These are phyloP conservation scores for Plodia interpunctella DNA, from an alignment of 1,140 invertebrate species.

Conservation along the genomic window DNA sequence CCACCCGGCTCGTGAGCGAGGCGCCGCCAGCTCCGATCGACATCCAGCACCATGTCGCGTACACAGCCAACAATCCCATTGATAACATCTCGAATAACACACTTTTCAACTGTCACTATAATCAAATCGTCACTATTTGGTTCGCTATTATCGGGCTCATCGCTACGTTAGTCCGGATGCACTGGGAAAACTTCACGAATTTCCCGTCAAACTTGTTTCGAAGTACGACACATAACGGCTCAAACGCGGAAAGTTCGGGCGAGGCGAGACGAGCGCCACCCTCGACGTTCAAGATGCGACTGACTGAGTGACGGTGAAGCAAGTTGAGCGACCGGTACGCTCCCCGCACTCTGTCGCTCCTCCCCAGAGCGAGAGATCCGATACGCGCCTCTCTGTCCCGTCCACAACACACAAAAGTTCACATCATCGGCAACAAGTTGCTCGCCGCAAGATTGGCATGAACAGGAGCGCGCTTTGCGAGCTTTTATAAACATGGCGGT, in stretches of 20 bases:
- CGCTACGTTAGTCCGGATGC: constrained; percentile 54
- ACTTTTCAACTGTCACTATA: constrained; percentile 63
- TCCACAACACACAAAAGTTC: constrained; percentile 50
- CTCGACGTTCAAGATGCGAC: constrained; percentile 49
- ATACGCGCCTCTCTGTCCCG: constrained; percentile 44
- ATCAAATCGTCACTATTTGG: constrained; percentile 62
- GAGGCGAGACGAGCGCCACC: constrained; percentile 36
- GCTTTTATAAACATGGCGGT: constrained; percentile 74
- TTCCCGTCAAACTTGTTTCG: constrained; percentile 76
- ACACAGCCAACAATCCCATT: constrained; percentile 63
- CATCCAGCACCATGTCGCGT: constrained; percentile 54
- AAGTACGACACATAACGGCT: constrained; percentile 67
- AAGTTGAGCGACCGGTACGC: constrained; percentile 60
- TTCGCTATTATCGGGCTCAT: constrained; percentile 59
- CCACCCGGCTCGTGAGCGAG: constrained; percentile 70
- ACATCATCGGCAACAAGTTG: constrained; percentile 74
- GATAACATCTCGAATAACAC: constrained; percentile 60
- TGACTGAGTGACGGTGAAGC: constrained; percentile 48
- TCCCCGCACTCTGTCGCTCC: constrained; percentile 61
- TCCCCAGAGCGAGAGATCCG: constrained; percentile 58
- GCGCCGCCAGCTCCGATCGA: constrained; percentile 48
- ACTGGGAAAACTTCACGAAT: constrained; percentile 67
- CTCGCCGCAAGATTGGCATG: constrained; percentile 71
- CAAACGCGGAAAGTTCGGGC: constrained; percentile 29
- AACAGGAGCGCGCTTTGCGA: constrained; percentile 72